Evolutionary conservation across 2,113 vertebrate genomes (phyloP).

Genomic region (Lathamus discolor): DNA sequence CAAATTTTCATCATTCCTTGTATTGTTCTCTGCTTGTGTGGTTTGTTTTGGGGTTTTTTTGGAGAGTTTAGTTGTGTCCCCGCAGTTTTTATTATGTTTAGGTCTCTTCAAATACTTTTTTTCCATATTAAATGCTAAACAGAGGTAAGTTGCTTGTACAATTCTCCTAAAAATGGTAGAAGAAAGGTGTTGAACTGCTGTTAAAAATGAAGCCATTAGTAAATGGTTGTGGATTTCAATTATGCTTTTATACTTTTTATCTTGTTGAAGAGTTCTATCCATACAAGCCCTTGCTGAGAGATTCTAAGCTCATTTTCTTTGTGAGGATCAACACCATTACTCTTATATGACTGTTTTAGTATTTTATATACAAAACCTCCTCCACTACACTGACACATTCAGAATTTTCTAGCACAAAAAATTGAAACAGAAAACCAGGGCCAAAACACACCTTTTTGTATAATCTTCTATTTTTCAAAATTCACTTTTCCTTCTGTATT

Average conservation of each 20-base stretch:
- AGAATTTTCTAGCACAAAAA: not conserved
- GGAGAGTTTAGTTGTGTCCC: not conserved
- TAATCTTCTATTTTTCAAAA: not conserved
- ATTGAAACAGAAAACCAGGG: not conserved
- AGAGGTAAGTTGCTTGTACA: not conserved
- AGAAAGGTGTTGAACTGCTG: not conserved
- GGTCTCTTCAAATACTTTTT: not conserved
- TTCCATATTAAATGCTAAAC: not conserved
- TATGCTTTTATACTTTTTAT: not conserved
- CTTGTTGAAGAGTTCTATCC: not conserved
- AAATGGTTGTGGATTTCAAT: not conserved
- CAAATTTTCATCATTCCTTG: not conserved
- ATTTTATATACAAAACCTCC: not conserved
- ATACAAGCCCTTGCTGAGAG: not conserved
- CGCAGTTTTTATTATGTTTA: not conserved
- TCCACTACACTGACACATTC: not conserved
- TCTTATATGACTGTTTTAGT: not conserved
- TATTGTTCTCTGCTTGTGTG: not conserved
- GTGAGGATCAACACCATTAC: not conserved
- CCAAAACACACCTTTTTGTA: not conserved
- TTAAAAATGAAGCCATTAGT: not conserved
- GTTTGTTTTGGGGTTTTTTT: accelerated
- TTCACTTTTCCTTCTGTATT: not conserved
- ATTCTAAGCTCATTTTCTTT: not conserved
- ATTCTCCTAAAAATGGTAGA: not conserved